Percentiles rank a stretch among this genome's conserved stretches.
phyloP scores from a whole-genome alignment of 2,888 invertebrate species.

The Heliconius aoede region DNA sequence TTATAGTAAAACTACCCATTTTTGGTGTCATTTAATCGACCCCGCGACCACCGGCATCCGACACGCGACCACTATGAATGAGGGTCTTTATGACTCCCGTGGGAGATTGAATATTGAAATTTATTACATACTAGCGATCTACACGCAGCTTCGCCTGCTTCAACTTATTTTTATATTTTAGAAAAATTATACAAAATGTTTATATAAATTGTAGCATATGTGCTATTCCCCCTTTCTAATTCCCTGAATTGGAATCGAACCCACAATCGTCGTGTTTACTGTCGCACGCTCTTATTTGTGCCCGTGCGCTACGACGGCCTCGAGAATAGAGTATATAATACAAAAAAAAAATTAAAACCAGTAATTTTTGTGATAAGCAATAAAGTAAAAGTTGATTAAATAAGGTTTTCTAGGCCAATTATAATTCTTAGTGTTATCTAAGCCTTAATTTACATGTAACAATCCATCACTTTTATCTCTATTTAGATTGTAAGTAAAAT shows the following conservation, averaged over 20 bases:
- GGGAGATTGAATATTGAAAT: not conserved
- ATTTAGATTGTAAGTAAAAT: not conserved
- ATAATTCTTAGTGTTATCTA: not conserved
- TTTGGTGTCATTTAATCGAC: not conserved
- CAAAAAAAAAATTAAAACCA: too few relatives aligned
- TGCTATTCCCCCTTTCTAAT: too few relatives aligned
- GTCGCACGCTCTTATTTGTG: too few relatives aligned
- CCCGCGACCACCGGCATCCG: conserved; percentile 6
- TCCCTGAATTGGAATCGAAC: too few relatives aligned
- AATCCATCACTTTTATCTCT: conserved; percentile 1
- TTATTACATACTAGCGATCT: not conserved
- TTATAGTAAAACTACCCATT: not conserved
- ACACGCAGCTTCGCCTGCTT: too few relatives aligned
- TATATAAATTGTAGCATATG: too few relatives aligned
- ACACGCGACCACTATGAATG: not conserved
- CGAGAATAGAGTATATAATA: too few relatives aligned
- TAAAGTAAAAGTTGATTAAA: not conserved
- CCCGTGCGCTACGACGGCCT: too few relatives aligned
- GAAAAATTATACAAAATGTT: too few relatives aligned
- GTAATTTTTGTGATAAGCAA: too few relatives aligned
- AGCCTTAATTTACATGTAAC: not conserved
- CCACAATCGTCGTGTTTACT: too few relatives aligned
- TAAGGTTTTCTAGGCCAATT: not conserved
- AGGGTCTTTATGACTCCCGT: not conserved
- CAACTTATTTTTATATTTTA: too few relatives aligned